A percentile compares a stretch with the other conserved stretches of the same genome.
These are phyloP conservation scores for Acrossocheilus wenchowensis DNA, from an alignment of 2,797 vertebrate genomes.

Conservation along the genomic window DNA sequence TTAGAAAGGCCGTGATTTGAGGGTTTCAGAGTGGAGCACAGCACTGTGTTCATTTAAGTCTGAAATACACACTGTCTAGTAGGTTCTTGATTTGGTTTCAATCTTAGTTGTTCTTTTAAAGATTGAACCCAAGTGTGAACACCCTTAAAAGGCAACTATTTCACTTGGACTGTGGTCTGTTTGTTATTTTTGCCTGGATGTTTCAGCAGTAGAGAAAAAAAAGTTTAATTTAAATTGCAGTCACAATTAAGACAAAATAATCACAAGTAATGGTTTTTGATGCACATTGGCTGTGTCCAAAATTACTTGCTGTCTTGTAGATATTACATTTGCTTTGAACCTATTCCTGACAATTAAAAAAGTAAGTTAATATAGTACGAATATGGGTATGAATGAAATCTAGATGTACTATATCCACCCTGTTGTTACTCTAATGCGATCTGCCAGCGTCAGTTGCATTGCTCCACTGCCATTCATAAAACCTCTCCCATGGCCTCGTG, in stretches of 20 bases:
- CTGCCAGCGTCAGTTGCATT: background rate
- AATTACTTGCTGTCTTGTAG: no score
- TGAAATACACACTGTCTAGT: no score
- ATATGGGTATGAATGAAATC: background rate
- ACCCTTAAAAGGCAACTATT: background rate
- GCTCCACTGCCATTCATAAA: background rate
- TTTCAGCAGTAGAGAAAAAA: background rate
- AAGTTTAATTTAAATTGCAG: no score
- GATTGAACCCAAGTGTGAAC: background rate
- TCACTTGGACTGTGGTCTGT: background rate
- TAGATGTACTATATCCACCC: background rate
- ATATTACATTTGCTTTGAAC: background rate
- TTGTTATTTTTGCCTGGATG: background rate
- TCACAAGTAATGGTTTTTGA: no score
- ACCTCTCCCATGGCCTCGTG: background rate
- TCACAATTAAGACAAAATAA: no score
- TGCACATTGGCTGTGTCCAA: no score
- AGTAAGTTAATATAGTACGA: background rate
- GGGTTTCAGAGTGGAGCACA: no score
- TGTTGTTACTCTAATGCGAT: background rate
- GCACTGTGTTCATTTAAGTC: background rate
- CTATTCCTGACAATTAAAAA: background rate
- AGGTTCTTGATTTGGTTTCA: background rate
- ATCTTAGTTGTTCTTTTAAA: background rate
- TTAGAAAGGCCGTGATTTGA: no score